Evolutionary conservation across 2,797 vertebrate genomes (phyloP), one percentile per base, ranked within the genome.

Genomic region (Clangula hyemalis): DNA sequence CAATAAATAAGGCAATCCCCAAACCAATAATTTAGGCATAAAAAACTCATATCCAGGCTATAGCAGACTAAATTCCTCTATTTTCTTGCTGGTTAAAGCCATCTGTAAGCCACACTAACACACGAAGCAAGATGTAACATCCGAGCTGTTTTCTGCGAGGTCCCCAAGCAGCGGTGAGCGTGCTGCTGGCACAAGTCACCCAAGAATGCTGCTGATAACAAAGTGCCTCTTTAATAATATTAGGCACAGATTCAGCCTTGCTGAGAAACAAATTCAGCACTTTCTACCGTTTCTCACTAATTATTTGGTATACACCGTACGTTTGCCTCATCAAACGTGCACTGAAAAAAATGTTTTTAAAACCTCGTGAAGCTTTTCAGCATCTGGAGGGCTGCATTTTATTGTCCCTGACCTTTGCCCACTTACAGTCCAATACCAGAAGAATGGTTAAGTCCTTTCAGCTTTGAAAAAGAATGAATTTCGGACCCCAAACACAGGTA

Each of bases 341-440:
- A 62, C 0, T 1, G 7, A 6, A 49, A 5, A 36, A 36, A 16
- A 25, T 0, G 3, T 15, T 11, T 43, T 58, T 4, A 36, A 61
- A 69, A 14, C 13, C 16, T 70, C 6, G 12, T 8, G 5, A 75
- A 36, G 21, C 5, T 70, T 62, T 62, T 11, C 13, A 16, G 2
- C 10, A 6, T 25, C 41, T 62, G n/a, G 60, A 80, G 45, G 1
- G 6, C 1, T 11, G 2, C 12, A 5, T 58, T 91, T 80, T 53
- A 20, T 78, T 8, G 6, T 34, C 36, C 24, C 8, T 6, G 58
- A 53, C 53, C 60, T 91, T 53, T 21, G 13, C 8, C 34, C n/a
- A 49, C 24, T 64, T 21, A 66, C 41, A 11, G 41, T 22, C 38
- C 34, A 43, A n/a, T 5, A 72, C 27, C 0, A 0, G 70, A 13